Evolutionary conservation across 2,113 vertebrate genomes (phyloP).

Genomic region (Psilopogon haemacephalus): DNA sequence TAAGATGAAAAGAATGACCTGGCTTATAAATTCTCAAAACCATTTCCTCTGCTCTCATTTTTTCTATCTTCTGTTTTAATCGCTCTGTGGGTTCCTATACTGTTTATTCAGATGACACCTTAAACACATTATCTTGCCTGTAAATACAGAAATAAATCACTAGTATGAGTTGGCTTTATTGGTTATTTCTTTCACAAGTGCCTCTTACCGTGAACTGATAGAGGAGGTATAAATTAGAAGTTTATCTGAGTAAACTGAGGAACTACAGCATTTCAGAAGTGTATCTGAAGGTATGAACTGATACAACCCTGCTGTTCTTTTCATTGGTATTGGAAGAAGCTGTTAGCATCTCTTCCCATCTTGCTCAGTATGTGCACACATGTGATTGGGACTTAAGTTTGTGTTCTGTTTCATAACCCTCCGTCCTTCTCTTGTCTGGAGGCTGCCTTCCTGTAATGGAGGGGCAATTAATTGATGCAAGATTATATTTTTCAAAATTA

Average conservation of each 20-base stretch:
- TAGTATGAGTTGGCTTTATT: background rate
- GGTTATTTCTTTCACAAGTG: background rate
- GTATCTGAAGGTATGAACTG: background rate
- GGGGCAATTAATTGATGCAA: no score
- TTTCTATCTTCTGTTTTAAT: background rate
- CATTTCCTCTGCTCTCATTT: background rate
- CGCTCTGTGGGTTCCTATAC: background rate
- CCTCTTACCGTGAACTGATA: background rate
- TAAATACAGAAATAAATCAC: constrained; percentile 3
- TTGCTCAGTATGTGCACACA: background rate
- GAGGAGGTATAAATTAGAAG: background rate
- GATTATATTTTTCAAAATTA: no score
- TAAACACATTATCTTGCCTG: background rate
- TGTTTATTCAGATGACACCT: background rate
- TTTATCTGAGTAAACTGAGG: background rate
- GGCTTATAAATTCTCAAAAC: background rate
- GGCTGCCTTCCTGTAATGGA: background rate
- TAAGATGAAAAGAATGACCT: background rate
- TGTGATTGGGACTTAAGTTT: background rate
- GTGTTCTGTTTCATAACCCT: background rate
- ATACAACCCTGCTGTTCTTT: background rate
- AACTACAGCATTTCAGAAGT: background rate
- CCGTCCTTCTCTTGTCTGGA: background rate
- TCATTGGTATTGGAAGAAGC: background rate
- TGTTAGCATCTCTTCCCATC: background rate